These are phyloP conservation scores for Lepidochrysops patricia DNA, from an alignment of 2,888 invertebrate species.

Conservation along the genomic window DNA sequence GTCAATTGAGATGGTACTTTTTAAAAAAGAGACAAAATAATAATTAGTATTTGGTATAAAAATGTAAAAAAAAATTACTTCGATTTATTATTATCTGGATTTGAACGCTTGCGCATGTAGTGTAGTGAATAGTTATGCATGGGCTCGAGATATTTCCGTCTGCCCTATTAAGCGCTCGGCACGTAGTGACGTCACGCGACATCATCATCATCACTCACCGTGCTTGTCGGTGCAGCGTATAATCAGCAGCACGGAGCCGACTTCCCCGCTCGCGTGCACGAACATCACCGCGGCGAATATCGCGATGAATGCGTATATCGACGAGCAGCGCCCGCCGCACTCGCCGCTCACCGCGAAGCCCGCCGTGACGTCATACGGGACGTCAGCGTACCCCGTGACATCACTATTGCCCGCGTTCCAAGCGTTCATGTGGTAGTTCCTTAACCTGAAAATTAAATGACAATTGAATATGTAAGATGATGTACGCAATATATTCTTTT, in stretches of 20 bases:
- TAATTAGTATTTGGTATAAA: too few relatives aligned
- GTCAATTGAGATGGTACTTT: too few relatives aligned
- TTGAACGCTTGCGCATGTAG: too few relatives aligned
- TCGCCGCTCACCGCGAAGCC: constrained; percentile 83
- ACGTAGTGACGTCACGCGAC: background rate
- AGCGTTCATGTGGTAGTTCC: background rate
- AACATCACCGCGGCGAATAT: constrained; percentile 92
- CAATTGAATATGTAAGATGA: too few relatives aligned
- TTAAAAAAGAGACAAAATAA: too few relatives aligned
- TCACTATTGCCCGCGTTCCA: background rate
- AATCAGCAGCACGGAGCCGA: constrained; percentile 91
- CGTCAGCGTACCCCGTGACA: background rate
- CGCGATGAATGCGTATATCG: constrained; percentile 83
- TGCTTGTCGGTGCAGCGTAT: constrained; percentile 92
- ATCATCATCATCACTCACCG: constrained; percentile 42
- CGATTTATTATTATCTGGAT: background rate
- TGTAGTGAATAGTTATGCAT: too few relatives aligned
- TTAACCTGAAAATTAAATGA: background rate
- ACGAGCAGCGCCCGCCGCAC: constrained; percentile 85
- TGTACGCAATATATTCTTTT: too few relatives aligned
- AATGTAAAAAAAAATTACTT: background rate
- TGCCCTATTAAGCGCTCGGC: too few relatives aligned
- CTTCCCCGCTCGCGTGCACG: constrained; percentile 93
- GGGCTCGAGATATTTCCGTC: too few relatives aligned
- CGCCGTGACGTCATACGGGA: background rate